Conservation (phyloP, 2,797 vertebrate species). For the Rhynchotus rufescens region DNA sequence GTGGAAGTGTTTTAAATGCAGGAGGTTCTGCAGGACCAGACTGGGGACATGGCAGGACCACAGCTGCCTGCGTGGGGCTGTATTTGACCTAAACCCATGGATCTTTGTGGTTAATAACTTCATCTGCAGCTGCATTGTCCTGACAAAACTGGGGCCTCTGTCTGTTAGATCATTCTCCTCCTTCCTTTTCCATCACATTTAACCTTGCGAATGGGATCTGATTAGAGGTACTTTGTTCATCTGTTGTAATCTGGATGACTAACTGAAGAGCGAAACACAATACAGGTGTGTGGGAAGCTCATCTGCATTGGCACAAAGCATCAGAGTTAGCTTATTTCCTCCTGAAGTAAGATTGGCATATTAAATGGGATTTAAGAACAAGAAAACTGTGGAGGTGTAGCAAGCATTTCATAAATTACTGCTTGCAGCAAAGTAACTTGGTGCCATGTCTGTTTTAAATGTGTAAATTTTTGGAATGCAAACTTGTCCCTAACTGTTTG, state of each 20-base stretch:
- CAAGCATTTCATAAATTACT: conserved; percentile 46
- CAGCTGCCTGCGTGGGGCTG: background rate
- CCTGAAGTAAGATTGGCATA: conserved; percentile 60
- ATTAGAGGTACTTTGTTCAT: background rate
- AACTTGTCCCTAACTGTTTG: background rate
- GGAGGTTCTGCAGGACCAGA: background rate
- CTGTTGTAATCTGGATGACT: conserved; percentile 38
- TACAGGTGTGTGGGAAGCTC: conserved; percentile 72
- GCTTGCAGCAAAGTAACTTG: conserved; percentile 20
- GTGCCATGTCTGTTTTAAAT: conserved; percentile 3
- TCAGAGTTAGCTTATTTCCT: conserved; percentile 69
- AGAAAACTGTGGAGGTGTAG: conserved; percentile 62
- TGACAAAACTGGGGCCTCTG: background rate
- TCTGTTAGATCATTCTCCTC: background rate
- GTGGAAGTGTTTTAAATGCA: background rate
- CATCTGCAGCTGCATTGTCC: background rate
- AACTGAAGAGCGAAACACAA: conserved; percentile 38
- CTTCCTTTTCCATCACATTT: background rate
- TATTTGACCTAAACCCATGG: background rate
- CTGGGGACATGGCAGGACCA: background rate
- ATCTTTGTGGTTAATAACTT: background rate
- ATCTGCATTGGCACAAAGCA: conserved; percentile 70
- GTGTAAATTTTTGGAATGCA: background rate
- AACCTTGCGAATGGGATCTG: background rate
- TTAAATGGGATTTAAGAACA: conserved; percentile 62